Conservation (phyloP, 2,888 invertebrate genomes). For the Disparrhopalites patrizii region DNA sequence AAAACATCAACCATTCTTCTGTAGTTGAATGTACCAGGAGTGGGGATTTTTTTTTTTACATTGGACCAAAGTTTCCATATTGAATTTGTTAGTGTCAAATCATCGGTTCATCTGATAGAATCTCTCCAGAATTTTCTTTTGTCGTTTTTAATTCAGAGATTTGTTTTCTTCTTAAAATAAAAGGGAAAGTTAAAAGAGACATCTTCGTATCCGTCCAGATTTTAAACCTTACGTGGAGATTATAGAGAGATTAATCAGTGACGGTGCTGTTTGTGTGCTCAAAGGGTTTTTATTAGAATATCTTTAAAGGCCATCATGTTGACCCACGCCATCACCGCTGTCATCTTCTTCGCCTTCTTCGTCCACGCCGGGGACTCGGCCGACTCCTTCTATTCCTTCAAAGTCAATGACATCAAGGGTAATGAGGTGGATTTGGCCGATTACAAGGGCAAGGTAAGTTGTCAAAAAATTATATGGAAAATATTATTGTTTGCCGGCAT, state of each 20-base stretch:
- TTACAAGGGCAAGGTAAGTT: constrained; percentile 47
- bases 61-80: too few relatives aligned
- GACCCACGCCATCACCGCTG: not conserved
- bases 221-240: too few relatives aligned
- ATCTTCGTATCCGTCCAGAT: too few relatives aligned
- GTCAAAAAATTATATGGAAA: too few relatives aligned
- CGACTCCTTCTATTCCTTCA: constrained; percentile 45
- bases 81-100: constrained; percentile 9
- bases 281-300: too few relatives aligned
- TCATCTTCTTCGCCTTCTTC: not conserved
- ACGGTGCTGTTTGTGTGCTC: too few relatives aligned
- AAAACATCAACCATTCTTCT: too few relatives aligned
- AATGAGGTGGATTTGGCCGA: constrained; percentile 41
- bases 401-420: constrained; percentile 47
- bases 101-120: not conserved
- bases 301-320: not conserved
- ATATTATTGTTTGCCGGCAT: too few relatives aligned
- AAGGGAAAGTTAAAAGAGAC: too few relatives aligned
- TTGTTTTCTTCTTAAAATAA: not conserved
- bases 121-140: not conserved
- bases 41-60: too few relatives aligned
- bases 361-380: constrained; percentile 11
- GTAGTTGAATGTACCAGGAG: not conserved
- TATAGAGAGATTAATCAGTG: too few relatives aligned
- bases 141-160: not conserved